A percentile compares a stretch with the other conserved stretches of the same genome.
Evolutionary conservation across 2,113 vertebrate genomes (phyloP).

Genomic region (Etia nguti): DNA sequence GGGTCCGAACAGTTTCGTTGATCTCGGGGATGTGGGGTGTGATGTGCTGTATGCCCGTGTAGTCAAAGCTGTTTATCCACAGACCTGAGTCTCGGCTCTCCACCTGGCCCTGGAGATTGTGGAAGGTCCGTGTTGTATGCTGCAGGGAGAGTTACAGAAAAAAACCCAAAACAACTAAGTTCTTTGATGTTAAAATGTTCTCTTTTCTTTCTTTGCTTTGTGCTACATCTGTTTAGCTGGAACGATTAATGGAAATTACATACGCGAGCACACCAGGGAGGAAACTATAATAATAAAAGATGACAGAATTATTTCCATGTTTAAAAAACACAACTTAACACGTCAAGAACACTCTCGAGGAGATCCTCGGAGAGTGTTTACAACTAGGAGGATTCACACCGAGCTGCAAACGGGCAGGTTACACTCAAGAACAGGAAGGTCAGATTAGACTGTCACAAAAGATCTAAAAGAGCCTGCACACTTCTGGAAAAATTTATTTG

Average conservation of each 20-base stretch:
- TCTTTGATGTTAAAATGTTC: not conserved
- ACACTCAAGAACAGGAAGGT: not conserved
- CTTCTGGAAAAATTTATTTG: not conserved
- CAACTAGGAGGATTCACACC: not conserved
- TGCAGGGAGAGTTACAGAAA: constrained; percentile 30
- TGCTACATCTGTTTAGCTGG: not conserved
- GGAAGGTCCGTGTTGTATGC: constrained; percentile 86
- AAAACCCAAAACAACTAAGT: not conserved
- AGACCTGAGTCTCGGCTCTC: constrained; percentile 87
- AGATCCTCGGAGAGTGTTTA: not conserved
- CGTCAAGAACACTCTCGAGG: not conserved
- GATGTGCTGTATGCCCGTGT: constrained; percentile 85
- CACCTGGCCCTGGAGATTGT: constrained; percentile 80
- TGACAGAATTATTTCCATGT: not conserved
- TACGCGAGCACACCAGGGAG: not conserved
- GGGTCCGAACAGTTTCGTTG: constrained; percentile 83
- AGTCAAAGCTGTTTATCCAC: constrained; percentile 97
- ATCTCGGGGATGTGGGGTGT: constrained; percentile 86
- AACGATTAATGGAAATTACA: not conserved
- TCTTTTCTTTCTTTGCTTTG: not conserved
- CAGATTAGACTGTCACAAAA: not conserved
- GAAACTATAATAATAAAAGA: not conserved
- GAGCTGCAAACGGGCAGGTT: not conserved
- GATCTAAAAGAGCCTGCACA: not conserved
- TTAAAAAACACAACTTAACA: not conserved